A percentile compares a stretch with the other conserved stretches of the same genome.
Conservation (phyloP, 2,888 invertebrate genomes). For the Sarcophaga subvicina region DNA sequence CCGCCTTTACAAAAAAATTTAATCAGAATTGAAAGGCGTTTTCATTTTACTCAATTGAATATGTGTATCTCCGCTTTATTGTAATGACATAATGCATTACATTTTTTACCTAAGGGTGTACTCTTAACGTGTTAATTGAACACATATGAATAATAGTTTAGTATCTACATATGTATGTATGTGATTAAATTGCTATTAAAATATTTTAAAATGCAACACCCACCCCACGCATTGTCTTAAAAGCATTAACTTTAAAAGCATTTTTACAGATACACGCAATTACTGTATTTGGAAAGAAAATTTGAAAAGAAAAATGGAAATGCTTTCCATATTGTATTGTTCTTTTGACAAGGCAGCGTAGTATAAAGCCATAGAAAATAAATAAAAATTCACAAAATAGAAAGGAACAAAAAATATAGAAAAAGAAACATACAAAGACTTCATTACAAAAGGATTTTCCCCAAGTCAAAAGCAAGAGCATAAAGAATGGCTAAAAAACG, state of each 20-base stretch:
- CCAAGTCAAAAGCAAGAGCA: not conserved
- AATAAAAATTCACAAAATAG: not conserved
- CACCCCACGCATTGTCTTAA: not conserved
- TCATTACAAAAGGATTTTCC: constrained; percentile 37
- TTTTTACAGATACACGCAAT: not conserved
- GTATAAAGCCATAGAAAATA: not conserved
- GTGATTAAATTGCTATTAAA: constrained; percentile 22
- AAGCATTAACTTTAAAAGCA: constrained; percentile 3
- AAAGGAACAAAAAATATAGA: no score
- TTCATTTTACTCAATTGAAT: not conserved
- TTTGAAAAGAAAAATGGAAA: not conserved
- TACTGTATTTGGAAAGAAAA: not conserved
- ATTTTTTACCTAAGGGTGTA: not conserved
- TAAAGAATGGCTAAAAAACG: constrained; percentile 25
- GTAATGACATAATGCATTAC: not conserved
- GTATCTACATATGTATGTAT: not conserved
- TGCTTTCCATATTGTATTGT: no score
- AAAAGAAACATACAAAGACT: constrained; percentile 5
- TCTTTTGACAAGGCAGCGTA: not conserved
- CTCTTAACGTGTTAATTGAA: not conserved
- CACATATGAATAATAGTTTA: not conserved
- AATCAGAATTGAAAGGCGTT: no score
- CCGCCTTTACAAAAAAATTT: not conserved
- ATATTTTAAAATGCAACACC: not conserved
- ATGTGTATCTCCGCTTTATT: not conserved